Evolutionary conservation across 2,113 vertebrate species (phyloP), one percentile per base, ranked within the genome.

Genomic region (Heliornis fulica): DNA sequence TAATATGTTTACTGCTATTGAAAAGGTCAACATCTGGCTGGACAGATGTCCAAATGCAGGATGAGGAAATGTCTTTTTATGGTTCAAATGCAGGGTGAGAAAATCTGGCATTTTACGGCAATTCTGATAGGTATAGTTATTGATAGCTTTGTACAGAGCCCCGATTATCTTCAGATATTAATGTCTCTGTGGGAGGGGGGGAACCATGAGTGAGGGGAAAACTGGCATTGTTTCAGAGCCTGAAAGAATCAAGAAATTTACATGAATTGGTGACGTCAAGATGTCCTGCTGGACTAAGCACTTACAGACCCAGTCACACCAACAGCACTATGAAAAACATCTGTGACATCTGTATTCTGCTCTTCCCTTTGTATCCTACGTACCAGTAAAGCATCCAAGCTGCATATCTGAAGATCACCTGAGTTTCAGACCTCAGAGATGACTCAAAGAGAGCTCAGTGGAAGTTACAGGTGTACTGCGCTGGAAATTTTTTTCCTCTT

Each of bases 361-460:
- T 70, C 54, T 72, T 63, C n/a, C 13, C 25, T 38, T 92, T 65
- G 40, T n/a, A 65, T 40, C 25, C 14, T 25, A 13, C 7, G 14
- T 15, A 66, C 20, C 20, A 75, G 50, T 31, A 60, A 43, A 51
- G 5, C 15, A 45, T 41, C 89, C 16, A 63, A 86, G 74, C 5
- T 0, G 0, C 80, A 34, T 77, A 38, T 66, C 54, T 70, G 50
- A 92, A 77, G 38, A 74, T 15, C 29, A 68, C 0, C 2, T 0
- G 3, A 54, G 15, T 57, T 85, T 86, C 79, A 86, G 21, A 59
- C 6, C 32, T 74, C 48, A 74, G 63, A 74, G 20, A 29, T 65
- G 45, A 65, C 15, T 32, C 38, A 70, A 34, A 31, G 43, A 64
- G 10, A 15, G 17, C 23, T 61, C 72, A 80, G 46, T 57, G 57